phyloP scores from a whole-genome alignment of 1,140 invertebrate genomes.

The Bombus consobrinus region DNA sequence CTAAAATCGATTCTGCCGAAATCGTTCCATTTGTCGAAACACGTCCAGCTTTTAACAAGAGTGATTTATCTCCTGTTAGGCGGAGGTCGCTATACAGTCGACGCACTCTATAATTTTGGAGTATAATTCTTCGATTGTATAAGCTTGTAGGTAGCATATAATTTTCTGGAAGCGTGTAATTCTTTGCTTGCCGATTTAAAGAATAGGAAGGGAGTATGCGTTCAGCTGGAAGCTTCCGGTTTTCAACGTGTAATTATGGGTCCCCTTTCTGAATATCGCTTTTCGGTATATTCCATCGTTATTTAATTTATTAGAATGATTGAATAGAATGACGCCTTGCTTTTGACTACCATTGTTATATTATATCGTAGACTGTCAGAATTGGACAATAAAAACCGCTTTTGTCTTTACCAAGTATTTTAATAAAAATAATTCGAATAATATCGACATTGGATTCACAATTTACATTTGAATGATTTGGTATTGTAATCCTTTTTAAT shows the following conservation, averaged over 20 bases:
- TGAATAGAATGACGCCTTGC: too few relatives aligned
- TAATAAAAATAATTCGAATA: background rate
- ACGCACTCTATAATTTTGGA: background rate
- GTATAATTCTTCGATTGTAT: slow-evolving; percentile 8
- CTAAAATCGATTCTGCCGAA: slow-evolving; percentile 3
- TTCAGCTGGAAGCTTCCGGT: background rate
- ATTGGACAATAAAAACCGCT: too few relatives aligned
- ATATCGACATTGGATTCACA: background rate
- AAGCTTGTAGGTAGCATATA: background rate
- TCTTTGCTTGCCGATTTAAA: slow-evolving; percentile 2
- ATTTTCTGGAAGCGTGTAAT: slow-evolving; percentile 21
- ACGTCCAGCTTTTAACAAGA: background rate
- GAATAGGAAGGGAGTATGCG: background rate
- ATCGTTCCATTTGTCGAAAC: background rate
- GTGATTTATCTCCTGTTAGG: background rate
- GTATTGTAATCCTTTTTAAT: too few relatives aligned
- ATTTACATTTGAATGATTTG: too few relatives aligned
- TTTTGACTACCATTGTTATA: too few relatives aligned
- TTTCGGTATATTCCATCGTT: background rate
- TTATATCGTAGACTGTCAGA: too few relatives aligned
- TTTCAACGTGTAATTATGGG: background rate
- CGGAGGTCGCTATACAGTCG: background rate
- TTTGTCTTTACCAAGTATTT: too few relatives aligned
- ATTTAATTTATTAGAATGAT: background rate
- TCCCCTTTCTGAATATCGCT: background rate